Conservation (phyloP, 2,113 vertebrate species). For the Pithys albifrons region DNA sequence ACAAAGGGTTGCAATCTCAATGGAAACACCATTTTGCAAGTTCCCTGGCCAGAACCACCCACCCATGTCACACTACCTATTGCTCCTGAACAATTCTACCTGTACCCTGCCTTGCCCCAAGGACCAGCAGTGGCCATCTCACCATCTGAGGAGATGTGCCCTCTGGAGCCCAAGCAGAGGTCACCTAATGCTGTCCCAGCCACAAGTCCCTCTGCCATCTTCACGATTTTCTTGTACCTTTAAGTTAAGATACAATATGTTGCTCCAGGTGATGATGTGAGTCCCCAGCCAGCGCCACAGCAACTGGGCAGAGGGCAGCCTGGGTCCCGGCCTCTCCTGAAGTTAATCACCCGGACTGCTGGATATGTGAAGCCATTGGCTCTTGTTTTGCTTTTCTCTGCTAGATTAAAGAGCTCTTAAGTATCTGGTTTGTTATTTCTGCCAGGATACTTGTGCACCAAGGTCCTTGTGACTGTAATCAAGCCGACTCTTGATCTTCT, state of each 20-base stretch:
- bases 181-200: background rate
- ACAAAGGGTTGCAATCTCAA: conserved; percentile 32
- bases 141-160: conserved; percentile 78
- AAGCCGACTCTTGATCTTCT: conserved; percentile 58
- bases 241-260: background rate
- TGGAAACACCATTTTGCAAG: conserved; percentile 62
- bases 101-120: background rate
- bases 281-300: background rate
- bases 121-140: conserved; percentile 71
- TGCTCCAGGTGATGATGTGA: background rate
- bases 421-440: conserved; percentile 61
- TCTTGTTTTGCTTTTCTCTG: conserved; percentile 35
- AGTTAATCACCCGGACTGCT: conserved; percentile 1
- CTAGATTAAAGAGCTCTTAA: conserved; percentile 57
- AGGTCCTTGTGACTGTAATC: conserved; percentile 58
- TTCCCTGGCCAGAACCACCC: background rate
- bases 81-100: background rate
- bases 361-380: conserved; percentile 32
- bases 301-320: background rate
- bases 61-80: background rate
- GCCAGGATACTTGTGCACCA: background rate
- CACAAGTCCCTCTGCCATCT: background rate
- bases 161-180: conserved; percentile 47
- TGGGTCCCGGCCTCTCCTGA: background rate
- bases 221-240: background rate